phyloP scores from a whole-genome alignment of 53 echinoderm and acorn worm genomes.

The Luidia sarsii region DNA sequence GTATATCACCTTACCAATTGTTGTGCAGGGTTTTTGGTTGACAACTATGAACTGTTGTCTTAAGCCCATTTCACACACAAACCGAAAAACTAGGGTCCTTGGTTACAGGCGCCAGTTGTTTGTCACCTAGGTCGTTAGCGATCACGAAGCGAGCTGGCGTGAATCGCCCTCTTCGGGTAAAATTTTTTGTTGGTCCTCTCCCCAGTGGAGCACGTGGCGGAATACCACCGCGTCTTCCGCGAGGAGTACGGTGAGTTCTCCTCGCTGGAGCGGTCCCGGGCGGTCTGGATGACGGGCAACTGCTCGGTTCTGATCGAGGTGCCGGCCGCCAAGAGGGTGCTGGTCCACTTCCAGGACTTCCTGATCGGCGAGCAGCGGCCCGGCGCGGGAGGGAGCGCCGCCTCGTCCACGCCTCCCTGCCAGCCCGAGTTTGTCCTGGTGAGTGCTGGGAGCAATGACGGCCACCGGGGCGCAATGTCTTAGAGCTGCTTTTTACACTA shows the following conservation, averaged over 20 bases:
- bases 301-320: conserved; percentile 60
- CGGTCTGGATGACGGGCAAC: conserved; percentile 39
- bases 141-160: too few relatives aligned
- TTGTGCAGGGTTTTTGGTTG: too few relatives aligned
- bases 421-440: conserved; percentile 27
- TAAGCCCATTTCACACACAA: too few relatives aligned
- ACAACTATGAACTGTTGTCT: background rate
- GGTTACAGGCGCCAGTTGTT: too few relatives aligned
- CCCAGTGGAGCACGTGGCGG: conserved; percentile 39
- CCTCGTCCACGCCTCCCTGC: background rate
- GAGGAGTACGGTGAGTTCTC: conserved; percentile 38
- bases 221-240: conserved; percentile 45
- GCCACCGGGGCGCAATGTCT: too few relatives aligned
- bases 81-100: too few relatives aligned
- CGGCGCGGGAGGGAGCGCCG: background rate
- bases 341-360: conserved; percentile 54
- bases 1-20: too few relatives aligned
- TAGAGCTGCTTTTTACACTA: too few relatives aligned
- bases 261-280: conserved; percentile 50
- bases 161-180: too few relatives aligned
- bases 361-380: conserved; percentile 42
- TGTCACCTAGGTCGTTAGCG: too few relatives aligned
- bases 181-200: background rate
- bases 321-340: conserved; percentile 34
- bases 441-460: too few relatives aligned